Evolutionary conservation across 2,113 vertebrate species (phyloP), one percentile per base, ranked within the genome.

Genomic region (Diphyllodes magnificus): DNA sequence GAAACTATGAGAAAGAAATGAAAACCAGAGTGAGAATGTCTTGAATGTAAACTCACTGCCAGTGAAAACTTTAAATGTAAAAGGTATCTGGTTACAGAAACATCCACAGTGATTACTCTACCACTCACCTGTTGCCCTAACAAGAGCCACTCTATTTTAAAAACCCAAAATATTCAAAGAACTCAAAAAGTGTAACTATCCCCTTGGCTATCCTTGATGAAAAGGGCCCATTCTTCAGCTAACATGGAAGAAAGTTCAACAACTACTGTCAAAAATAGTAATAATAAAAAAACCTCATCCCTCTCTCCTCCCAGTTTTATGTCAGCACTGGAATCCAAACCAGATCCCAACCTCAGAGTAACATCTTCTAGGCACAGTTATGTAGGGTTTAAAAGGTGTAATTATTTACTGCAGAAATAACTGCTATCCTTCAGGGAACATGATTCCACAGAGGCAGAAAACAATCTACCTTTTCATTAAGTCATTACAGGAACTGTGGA

Each of bases 161-260:
- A 73, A 13, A 64, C 3, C 11, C 14, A 12, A 44, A 81, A 45
- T 31, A 56, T 1, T 64, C 6, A 6, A 59, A 64, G 21, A 40
- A 27, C 6, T 50, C 8, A 20, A 22, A 25, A 9, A 39, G 2
- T 1, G 0, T 19, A 68, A 40, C 18, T 9, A 16, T 4, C 3
- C 28, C 7, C 0, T 9, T 4, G 5, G 9, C 30, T 5, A 7
- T 13, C 22, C 15, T 40, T 30, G 45, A 30, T 2, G 6, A 59
- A 39, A 9, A 3, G 10, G 3, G 18, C 49, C 13, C 3, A 1
- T 63, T 60, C 37, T 75, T 44, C 23, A 76, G 22, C 19, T 37
- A 47, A 56, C 15, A 35, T 0, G 1, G 40, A 68, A 76, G 1
- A 7, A 86, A 63, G 14, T n/a, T 87, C 14, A 69, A 40, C 9